Percentiles rank a stretch among this genome's conserved stretches.
Evolutionary conservation across 1,140 invertebrate species (phyloP).

Genomic region (Drosophila novamexicana): DNA sequence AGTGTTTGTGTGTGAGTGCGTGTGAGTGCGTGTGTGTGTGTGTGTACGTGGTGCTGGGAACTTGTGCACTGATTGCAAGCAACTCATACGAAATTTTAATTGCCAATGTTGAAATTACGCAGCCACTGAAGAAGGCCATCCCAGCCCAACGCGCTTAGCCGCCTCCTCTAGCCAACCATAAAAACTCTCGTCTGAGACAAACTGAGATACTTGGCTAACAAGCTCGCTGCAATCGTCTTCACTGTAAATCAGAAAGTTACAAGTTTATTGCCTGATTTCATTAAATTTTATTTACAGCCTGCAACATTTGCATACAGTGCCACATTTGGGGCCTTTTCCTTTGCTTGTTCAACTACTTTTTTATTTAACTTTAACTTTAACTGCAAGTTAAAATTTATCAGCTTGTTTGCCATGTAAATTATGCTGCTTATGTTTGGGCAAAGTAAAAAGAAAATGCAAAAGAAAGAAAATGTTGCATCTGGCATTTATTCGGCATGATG

Average conservation of each 20-base stretch:
- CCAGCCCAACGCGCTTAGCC: neutral
- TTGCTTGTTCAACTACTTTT: constrained; percentile 1
- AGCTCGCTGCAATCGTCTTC: constrained; percentile 56
- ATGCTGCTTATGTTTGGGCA: constrained; percentile 41
- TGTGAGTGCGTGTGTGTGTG: constrained; percentile 13
- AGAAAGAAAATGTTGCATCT: constrained; percentile 52
- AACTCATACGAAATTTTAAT: constrained; percentile 83
- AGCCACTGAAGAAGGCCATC: constrained; percentile 42
- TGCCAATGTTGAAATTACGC: constrained; percentile 80
- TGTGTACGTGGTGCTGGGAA: constrained; percentile 50
- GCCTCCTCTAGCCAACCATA: neutral
- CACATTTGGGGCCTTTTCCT: constrained; percentile 10
- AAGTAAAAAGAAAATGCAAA: neutral
- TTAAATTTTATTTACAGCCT: constrained; percentile 82
- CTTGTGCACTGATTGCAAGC: constrained; percentile 78
- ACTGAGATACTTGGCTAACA: constrained; percentile 60
- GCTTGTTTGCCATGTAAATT: constrained; percentile 43
- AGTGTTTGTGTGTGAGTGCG: constrained; percentile 30
- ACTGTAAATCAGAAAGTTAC: constrained; percentile 77
- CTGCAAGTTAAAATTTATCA: constrained; percentile 49
- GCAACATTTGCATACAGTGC: constrained; percentile 42
- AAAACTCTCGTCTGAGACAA: constrained; percentile 20
- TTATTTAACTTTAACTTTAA: constrained; percentile 40
- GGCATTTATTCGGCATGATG: constrained; percentile 38
- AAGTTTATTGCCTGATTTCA: constrained; percentile 78